Base-by-base conservation (phyloP, 2,888 invertebrate species). In the Epistrophe grossulariae region DNA sequence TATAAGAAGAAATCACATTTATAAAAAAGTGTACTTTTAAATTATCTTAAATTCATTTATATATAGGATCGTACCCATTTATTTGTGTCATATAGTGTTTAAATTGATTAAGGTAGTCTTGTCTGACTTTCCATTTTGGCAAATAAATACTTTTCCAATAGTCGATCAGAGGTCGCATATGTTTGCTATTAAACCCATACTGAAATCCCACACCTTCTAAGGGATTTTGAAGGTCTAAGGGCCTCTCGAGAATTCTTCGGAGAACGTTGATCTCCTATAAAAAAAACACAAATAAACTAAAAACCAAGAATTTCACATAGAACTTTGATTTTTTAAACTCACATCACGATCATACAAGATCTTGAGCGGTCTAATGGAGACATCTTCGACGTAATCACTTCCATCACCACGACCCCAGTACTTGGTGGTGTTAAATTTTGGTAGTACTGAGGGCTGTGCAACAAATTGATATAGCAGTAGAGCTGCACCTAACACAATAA, bases 61-160 rank as follows among this genome's bases (percentile, higher is more conserved):
- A 4, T n/a, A n/a, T n/a, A n/a, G n/a, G 6, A 2, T 11, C 90
- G 90, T 88, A 93, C 93, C 94, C 94, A 91, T 96, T 96, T 88
- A 98, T 95, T 78, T 95, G 95, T 0, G 97, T 97, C 71, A 94
- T 94, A 91, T 94, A 98, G 80, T 98, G 97, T 0, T 95, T 94
- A 89, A 95, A 96, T 81, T 94, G 93, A 90, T 98, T 98, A 10
- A 98, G 92, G 74, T 94, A 94, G 2, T 92, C 91, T 90, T 97
- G 96, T 13, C 96, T 93, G 62, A 95, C 94, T 31, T 92, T 92
- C 96, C 96, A 97, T 55, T 93, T 93, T 73, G 94, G 93, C 89
- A 97, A 94, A 91, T 97, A 98, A 38, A 94, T 94, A 55, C 95
- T 95, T 11, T 94, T 94, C 99, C 99, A 99, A 91, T 96, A 96